Evolutionary conservation across 2,888 invertebrate species (phyloP).

Genomic region (Hylaea fasciaria): DNA sequence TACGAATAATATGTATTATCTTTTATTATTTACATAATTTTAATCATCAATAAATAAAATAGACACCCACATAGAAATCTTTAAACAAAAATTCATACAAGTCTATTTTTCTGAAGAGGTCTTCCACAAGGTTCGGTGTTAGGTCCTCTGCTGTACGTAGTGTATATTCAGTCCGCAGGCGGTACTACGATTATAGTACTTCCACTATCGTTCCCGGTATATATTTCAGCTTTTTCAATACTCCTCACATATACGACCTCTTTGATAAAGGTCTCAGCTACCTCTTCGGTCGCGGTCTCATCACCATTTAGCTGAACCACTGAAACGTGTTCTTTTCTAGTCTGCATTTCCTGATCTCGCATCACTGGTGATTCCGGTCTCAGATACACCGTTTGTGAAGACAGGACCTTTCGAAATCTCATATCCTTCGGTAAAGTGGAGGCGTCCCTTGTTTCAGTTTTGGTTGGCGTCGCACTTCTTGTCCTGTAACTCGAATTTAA

Average conservation of each 20-base stretch:
- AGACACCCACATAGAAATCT: constrained; percentile 9
- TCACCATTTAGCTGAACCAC: constrained; percentile 75
- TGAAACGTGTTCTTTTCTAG: constrained; percentile 69
- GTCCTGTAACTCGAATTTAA: constrained; percentile 69
- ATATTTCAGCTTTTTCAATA: constrained; percentile 71
- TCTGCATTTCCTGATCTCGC: constrained; percentile 57
- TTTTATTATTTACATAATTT: constrained; percentile 6
- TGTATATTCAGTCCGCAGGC: constrained; percentile 71
- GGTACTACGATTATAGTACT: constrained; percentile 79
- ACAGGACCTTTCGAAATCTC: constrained; percentile 75
- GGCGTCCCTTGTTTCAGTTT: constrained; percentile 63
- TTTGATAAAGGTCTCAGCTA: constrained; percentile 61
- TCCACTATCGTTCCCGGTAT: constrained; percentile 70
- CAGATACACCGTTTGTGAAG: constrained; percentile 77
- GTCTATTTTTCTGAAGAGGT: constrained; percentile 12
- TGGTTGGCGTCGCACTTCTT: constrained; percentile 64
- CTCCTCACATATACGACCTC: constrained; percentile 70
- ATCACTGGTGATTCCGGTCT: constrained; percentile 65
- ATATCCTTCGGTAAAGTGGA: constrained; percentile 79
- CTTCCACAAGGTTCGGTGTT: constrained; percentile 36
- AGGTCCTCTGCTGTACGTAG: constrained; percentile 28
- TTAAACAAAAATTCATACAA: constrained; percentile 5
- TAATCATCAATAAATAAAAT: not conserved
- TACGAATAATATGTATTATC: not conserved
- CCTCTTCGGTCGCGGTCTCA: constrained; percentile 60